Percentiles rank a stretch among this genome's conserved stretches.
Evolutionary conservation across 2,113 vertebrate species (phyloP).

Genomic region (Chitala chitala): DNA sequence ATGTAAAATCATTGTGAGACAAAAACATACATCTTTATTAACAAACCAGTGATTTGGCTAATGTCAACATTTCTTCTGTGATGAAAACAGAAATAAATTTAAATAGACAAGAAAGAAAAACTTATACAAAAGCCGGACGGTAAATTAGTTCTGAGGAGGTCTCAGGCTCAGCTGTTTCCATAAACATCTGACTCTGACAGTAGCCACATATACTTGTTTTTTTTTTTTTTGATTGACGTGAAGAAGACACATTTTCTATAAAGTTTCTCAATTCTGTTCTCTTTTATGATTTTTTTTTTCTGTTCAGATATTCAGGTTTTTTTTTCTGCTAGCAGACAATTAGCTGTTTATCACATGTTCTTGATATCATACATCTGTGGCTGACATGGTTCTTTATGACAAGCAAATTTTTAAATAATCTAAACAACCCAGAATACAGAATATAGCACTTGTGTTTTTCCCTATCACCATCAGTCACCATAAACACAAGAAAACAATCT

Average conservation of each 20-base stretch:
- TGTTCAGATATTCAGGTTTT: constrained; percentile 23
- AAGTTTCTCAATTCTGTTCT: constrained; percentile 11
- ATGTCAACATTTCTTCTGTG: constrained; percentile 21
- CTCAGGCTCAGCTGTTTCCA: not conserved
- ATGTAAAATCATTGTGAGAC: not conserved
- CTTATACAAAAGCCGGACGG: too few relatives aligned
- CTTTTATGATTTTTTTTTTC: not conserved
- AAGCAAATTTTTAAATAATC: constrained; percentile 6
- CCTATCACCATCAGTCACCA: not conserved
- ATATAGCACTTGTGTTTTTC: not conserved
- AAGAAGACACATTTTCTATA: not conserved
- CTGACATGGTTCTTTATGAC: constrained; percentile 5
- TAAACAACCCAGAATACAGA: constrained; percentile 1
- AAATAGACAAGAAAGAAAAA: too few relatives aligned
- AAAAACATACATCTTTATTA: not conserved
- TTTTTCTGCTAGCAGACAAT: not conserved
- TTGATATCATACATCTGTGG: constrained; percentile 3
- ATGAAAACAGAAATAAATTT: too few relatives aligned
- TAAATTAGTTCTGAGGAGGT: constrained; percentile 15
- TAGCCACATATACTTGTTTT: too few relatives aligned
- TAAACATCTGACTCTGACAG: not conserved
- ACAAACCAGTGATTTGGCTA: not conserved
- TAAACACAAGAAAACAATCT: not conserved
- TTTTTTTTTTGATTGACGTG: too few relatives aligned
- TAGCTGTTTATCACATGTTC: constrained; percentile 11